Conservation (phyloP, 2,888 invertebrate genomes). For the Onchidella celtica region DNA sequence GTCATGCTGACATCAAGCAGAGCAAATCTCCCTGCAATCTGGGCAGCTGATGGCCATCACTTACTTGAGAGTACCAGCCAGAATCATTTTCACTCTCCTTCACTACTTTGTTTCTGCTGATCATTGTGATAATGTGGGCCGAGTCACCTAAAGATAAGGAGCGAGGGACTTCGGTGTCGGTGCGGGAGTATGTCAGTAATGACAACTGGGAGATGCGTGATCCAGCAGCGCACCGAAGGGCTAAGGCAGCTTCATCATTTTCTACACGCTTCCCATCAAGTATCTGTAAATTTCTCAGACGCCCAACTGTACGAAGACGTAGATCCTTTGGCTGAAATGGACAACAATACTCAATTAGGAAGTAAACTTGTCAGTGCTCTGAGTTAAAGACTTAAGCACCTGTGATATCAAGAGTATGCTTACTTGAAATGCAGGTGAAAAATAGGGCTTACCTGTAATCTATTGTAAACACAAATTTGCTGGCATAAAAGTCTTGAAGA, state of each 20-base stretch:
- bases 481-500: no score
- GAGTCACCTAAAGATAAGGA: slow-evolving; percentile 70
- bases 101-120: slow-evolving; percentile 73
- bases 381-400: no score
- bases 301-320: slow-evolving; percentile 76
- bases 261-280: slow-evolving; percentile 72
- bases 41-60: no score
- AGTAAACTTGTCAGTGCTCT: no score
- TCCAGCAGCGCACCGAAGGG: slow-evolving; percentile 75
- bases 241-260: slow-evolving; percentile 75
- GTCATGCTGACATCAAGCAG: no score
- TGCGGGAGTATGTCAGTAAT: slow-evolving; percentile 72
- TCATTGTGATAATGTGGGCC: slow-evolving; percentile 65
- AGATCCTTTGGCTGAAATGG: slow-evolving; percentile 72
- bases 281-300: slow-evolving; percentile 73
- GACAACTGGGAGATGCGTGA: slow-evolving; percentile 77
- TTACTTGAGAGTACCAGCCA: slow-evolving; percentile 75
- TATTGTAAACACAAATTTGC: no score
- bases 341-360: no score
- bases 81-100: slow-evolving; percentile 71
- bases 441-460: no score
- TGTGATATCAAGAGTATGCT: no score
- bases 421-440: no score
- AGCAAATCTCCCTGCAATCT: no score
- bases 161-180: slow-evolving; percentile 69